phyloP scores from a whole-genome alignment of 2,888 invertebrate genomes.

The Aquatica leii region DNA sequence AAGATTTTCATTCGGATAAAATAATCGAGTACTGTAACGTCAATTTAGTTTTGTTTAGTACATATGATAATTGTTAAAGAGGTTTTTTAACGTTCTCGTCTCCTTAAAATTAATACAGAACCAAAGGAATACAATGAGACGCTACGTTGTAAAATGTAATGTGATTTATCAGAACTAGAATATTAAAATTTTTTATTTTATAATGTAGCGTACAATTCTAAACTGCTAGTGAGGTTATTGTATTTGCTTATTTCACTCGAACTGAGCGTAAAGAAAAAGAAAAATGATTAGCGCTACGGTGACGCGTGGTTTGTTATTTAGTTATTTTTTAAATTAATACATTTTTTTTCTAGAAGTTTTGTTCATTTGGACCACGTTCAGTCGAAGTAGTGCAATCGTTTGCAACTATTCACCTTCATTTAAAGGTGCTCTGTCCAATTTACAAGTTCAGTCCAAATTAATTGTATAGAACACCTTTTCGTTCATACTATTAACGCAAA shows the following conservation, averaged over 20 bases:
- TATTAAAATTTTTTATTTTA: constrained; percentile 43
- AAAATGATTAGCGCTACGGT: constrained; percentile 23
- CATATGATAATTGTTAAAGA: constrained; percentile 20
- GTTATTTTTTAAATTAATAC: constrained; percentile 7
- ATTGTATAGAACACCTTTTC: constrained; percentile 35
- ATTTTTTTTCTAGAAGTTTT: constrained; percentile 12
- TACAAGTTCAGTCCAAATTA: constrained; percentile 32
- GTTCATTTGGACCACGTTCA: constrained; percentile 9
- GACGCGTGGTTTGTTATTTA: constrained; percentile 15
- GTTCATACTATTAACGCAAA: constrained; percentile 27
- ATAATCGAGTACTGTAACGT: constrained; percentile 40
- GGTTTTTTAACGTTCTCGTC: constrained; percentile 23
- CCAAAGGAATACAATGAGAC: constrained; percentile 31
- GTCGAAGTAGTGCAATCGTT: constrained; percentile 22
- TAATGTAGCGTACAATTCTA: constrained; percentile 44
- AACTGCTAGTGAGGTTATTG: constrained; percentile 47
- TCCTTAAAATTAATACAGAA: constrained; percentile 25
- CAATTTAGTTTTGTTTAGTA: constrained; percentile 31
- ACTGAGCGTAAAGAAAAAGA: constrained; percentile 36
- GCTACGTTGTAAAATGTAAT: constrained; percentile 38
- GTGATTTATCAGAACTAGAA: constrained; percentile 34
- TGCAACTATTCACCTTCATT: constrained; percentile 28
- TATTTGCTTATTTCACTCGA: constrained; percentile 51
- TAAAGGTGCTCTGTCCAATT: constrained; percentile 38
- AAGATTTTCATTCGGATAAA: constrained; percentile 41